Base-by-base conservation (phyloP, 1,140 invertebrate species). In the Heliconius hermathena region DNA sequence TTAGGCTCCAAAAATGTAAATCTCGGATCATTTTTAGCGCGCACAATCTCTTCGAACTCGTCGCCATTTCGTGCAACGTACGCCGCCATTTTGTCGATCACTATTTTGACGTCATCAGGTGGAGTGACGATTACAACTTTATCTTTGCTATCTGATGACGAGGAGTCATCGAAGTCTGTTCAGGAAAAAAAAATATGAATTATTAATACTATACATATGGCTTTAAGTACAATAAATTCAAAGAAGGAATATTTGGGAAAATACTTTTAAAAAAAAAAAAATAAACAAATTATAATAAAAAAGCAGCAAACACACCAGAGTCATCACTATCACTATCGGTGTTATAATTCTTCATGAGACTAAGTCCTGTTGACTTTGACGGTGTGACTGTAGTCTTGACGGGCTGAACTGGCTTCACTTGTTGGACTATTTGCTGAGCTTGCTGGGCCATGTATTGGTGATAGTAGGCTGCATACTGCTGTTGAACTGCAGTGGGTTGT, bases 81-180 rank as follows among this genome's bases (percentile, higher is more conserved):
- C 78, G 97, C 97, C 2, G 98, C 98, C 97, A 99, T 99, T 95
- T 99, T 99, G 90, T 99, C 98, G 73, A 99, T 98, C 9, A 99
- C 97, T 60, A 97, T 96, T 88, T 98, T 97, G 8, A 98, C 94
- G 77, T 98, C 98, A 13, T 97, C 96, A 0, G 98, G 97, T 22
- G 98, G 97, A 9, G 96, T 94, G 26, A 95, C 94, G 41, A 96
- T 95, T 0, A 93, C 93, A 0, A 95, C 94, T 36, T 86, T 87
- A 29, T 87, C 84, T 84, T 89, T 92, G 79, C 86, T 87, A 70
- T 90, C 91, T 8, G 86, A 83, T 57, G 89, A 89, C 9, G 90
- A 90, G 1, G 76, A 86, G 74, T 91, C 90, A 29, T 91, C 91
- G 49, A 77, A 89, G 78, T 94, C 92, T 66, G 22, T 66, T 5